A percentile compares a stretch with the other conserved stretches of the same genome.
phyloP scores from a whole-genome alignment of 2,797 vertebrate species.

The Pseudochirops cupreus region DNA sequence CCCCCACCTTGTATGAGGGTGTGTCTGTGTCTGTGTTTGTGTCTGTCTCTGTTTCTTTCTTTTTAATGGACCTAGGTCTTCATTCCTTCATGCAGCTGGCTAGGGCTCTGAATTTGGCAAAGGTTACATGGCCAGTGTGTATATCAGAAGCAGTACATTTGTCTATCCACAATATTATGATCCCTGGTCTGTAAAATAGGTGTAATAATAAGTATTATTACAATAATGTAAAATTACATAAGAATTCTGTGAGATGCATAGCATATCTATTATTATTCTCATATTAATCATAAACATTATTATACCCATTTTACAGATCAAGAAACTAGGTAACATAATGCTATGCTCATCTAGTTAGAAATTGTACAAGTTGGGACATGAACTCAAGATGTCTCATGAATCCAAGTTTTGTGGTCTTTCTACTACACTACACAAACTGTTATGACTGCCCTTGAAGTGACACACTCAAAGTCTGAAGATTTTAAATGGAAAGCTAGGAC shows the following conservation, averaged over 20 bases:
- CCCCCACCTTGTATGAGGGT: too few relatives aligned
- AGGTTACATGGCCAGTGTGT: not conserved
- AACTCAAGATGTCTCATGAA: not conserved
- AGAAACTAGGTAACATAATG: not conserved
- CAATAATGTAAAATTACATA: not conserved
- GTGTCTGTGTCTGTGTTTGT: too few relatives aligned
- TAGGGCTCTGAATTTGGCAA: not conserved
- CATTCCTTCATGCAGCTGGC: not conserved
- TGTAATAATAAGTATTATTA: not conserved
- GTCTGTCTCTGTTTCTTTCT: not conserved
- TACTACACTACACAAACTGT: not conserved
- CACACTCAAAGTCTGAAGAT: not conserved
- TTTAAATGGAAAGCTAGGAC: not conserved
- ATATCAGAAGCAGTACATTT: not conserved
- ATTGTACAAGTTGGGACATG: not conserved
- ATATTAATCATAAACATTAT: not conserved
- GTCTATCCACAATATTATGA: not conserved
- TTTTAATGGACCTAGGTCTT: not conserved
- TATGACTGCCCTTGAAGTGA: not conserved
- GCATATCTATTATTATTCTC: not conserved
- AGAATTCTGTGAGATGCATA: not conserved
- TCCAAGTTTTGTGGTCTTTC: not conserved
- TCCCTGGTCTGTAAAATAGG: not conserved
- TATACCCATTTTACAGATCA: not conserved
- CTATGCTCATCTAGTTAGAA: not conserved